Percentiles rank a stretch among this genome's conserved stretches.
Evolutionary conservation across 2,888 invertebrate species (phyloP).

Genomic region (Gandaritis pyraliata): DNA sequence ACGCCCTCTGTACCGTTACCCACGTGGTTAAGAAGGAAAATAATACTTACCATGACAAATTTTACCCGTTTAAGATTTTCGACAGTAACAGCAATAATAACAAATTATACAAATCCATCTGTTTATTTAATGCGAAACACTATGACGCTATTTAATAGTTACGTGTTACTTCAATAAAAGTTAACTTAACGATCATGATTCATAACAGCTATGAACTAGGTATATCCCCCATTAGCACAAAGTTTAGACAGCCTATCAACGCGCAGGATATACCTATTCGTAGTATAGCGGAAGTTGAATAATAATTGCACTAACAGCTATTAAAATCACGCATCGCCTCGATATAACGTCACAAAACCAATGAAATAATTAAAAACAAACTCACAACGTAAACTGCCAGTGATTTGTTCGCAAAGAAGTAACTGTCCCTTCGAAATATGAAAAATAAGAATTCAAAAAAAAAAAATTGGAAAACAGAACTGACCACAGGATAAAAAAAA

Average conservation of each 20-base stretch:
- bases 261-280: conserved; percentile 11
- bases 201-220: too few species aligned
- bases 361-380: conserved; percentile 14
- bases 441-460: conserved; percentile 34
- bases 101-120: neutral
- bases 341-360: conserved; percentile 18
- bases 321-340: conserved; percentile 23
- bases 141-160: neutral
- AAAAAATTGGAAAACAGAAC: too few species aligned
- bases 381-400: conserved; percentile 11
- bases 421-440: neutral
- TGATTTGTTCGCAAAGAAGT: neutral
- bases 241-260: conserved; percentile 24
- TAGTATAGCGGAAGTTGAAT: conserved; percentile 28
- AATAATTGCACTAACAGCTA: conserved; percentile 22
- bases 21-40: too few species aligned
- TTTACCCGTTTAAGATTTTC: too few species aligned
- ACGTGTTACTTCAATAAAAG: neutral
- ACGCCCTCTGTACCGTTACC: too few species aligned
- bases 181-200: neutral
- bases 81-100: neutral
- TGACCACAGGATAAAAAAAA: conserved; percentile 72
- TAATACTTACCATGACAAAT: too few species aligned
- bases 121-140: neutral
- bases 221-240: conserved; percentile 10